Conservation (phyloP, 2,888 invertebrate genomes). For the Lacanobia oleracea region DNA sequence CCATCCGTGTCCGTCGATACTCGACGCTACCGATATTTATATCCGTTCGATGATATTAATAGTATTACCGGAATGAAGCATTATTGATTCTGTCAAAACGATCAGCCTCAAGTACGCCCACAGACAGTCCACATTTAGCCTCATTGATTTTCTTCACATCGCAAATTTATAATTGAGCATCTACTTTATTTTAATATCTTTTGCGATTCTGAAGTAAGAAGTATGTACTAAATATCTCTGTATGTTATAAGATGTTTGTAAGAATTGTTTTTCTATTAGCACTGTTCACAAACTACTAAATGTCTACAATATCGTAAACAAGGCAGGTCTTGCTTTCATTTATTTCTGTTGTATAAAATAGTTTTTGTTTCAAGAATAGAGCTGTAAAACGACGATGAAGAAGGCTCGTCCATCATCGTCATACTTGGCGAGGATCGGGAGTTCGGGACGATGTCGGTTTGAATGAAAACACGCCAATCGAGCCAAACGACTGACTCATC, state of each 20-base stretch:
- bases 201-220: not conserved
- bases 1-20: constrained; percentile 57
- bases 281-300: constrained; percentile 3
- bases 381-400: constrained; percentile 57
- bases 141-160: constrained; percentile 38
- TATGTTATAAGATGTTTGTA: not conserved
- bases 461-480: constrained; percentile 77
- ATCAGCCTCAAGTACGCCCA: constrained; percentile 25
- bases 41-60: constrained; percentile 62
- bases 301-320: constrained; percentile 25
- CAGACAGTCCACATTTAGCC: constrained; percentile 18
- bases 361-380: constrained; percentile 20
- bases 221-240: not conserved
- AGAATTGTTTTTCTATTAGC: constrained; percentile 2
- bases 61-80: constrained; percentile 62
- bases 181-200: not conserved
- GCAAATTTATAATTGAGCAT: constrained; percentile 2
- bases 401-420: constrained; percentile 67
- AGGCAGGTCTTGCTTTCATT: constrained; percentile 7
- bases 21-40: constrained; percentile 53
- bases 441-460: constrained; percentile 66
- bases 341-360: constrained; percentile 10
- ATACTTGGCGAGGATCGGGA: constrained; percentile 70
- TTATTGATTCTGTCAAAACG: constrained; percentile 62
- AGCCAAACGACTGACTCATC: constrained; percentile 84